Evolutionary conservation across 2,113 vertebrate species (phyloP), one percentile per base, ranked within the genome.

Genomic region (Charadrius vociferus): DNA sequence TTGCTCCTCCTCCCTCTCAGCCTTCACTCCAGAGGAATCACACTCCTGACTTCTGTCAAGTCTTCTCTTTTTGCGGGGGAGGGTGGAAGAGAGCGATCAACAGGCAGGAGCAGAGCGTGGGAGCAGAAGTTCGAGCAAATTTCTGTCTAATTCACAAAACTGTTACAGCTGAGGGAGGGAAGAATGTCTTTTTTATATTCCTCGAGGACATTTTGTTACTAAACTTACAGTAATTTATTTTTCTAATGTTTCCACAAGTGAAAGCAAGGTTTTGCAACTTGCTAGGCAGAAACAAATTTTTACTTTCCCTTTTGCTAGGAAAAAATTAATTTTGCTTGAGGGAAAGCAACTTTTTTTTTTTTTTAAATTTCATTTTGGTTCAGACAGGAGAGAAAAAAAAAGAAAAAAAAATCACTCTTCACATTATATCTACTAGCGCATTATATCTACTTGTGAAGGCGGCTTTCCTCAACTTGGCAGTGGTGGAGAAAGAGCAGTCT

Each of bases 111-210:
- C 39, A 29, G 36, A 43, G 73, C 4, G 68, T 27, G 45, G 71
- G 63, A 86, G 79, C 71, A 72, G 43, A 63, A 65, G n/a, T 58
- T 66, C 1, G 8, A 70, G 71, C 27, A 90, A 58, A 67, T 71
- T 90, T 73, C 88, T 89, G 67, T 72, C 81, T 89, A 45, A 91
- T 73, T 49, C 59, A 56, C 59, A 61, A 32, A 78, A 41, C 72
- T 43, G 14, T 68, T 73, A 52, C 0, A 59, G 49, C 45, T 70
- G 63, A 61, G 37, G 23, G 81, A 91, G 39, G 45, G 50, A 43
- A 70, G 17, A 90, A 50, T 5, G 21, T 36, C 22, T 39, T 62
- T 89, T 27, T 73, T 63, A 72, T 73, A 65, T 49, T 67, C 77
- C 63, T 74, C 0, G 1, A 72, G 71, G 75, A 80, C 36, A 83